A percentile compares a stretch with the other conserved stretches of the same genome.
Conservation (phyloP, 2,888 invertebrate species). For the Drosophila prolongata region DNA sequence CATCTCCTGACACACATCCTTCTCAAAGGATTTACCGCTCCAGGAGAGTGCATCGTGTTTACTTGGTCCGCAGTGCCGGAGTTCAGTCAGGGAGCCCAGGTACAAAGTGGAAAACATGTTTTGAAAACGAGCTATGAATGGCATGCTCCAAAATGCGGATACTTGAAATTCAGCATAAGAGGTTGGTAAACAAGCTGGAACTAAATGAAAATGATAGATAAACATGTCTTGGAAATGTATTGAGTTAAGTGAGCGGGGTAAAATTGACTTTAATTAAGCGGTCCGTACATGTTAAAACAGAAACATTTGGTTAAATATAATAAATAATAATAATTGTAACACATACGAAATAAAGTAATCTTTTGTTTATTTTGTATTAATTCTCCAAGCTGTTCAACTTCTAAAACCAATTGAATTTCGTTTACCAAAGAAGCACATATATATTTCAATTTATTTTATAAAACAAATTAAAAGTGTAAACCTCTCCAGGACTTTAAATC, state of each 20-base stretch:
- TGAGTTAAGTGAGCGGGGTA: slow-evolving; percentile 1
- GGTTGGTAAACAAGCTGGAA: slow-evolving; percentile 17
- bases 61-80: slow-evolving; percentile 39
- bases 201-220: slow-evolving; percentile 20
- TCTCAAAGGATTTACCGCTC: slow-evolving; percentile 20
- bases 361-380: too few relatives aligned
- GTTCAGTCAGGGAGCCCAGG: slow-evolving; percentile 10
- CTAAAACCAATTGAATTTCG: too few relatives aligned
- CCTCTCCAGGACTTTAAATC: background rate
- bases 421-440: too few relatives aligned
- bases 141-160: slow-evolving; percentile 10
- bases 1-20: slow-evolving; percentile 39
- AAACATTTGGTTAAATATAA: too few relatives aligned
- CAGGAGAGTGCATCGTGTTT: slow-evolving; percentile 39
- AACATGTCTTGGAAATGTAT: slow-evolving; percentile 7
- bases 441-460: background rate
- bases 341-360: too few relatives aligned
- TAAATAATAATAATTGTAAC: too few relatives aligned
- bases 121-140: slow-evolving; percentile 26
- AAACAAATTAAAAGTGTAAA: background rate
- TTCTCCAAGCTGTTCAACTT: too few relatives aligned
- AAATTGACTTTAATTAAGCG: slow-evolving; percentile 1
- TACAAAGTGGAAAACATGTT: slow-evolving; percentile 27
- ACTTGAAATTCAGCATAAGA: slow-evolving; percentile 33
- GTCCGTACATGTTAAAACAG: background rate